Conservation (phyloP, 2,113 vertebrate genomes). For the human (Homo sapiens) region DNA sequence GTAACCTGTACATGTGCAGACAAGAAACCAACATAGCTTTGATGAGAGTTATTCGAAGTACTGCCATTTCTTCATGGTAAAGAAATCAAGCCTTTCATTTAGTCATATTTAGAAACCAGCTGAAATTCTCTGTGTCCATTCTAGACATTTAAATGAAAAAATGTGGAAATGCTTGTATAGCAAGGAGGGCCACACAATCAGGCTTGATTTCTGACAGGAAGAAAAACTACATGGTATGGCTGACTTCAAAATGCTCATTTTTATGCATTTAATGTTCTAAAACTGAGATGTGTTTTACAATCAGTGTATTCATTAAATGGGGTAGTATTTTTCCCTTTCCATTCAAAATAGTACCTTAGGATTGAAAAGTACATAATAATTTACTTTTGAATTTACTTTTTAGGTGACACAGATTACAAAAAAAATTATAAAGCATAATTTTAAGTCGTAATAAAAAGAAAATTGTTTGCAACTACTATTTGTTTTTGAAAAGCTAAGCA, state of each 20-base stretch:
- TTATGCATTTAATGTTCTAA: slow-evolving; percentile 45
- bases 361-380: slow-evolving; percentile 13
- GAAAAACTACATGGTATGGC: neutral
- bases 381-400: slow-evolving; percentile 42
- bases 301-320: slow-evolving; percentile 12
- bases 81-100: slow-evolving; percentile 32
- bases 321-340: neutral
- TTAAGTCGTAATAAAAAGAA: slow-evolving; percentile 39
- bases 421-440: neutral
- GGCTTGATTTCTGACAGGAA: slow-evolving; percentile 50
- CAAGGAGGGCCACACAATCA: slow-evolving; percentile 33
- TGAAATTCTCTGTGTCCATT: neutral
- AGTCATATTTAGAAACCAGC: slow-evolving; percentile 14
- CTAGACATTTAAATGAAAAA: slow-evolving; percentile 27
- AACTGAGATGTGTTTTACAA: neutral
- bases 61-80: neutral
- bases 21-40: neutral
- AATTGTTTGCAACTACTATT: neutral
- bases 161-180: neutral
- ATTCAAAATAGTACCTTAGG: slow-evolving; percentile 27
- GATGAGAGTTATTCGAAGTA: neutral
- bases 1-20: neutral
- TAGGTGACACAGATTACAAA: neutral
- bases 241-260: slow-evolving; percentile 48
- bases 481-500: neutral